Base-by-base conservation (phyloP, 37 sponge, comb jelly and placozoan species). In the Tethya wilhelma region DNA sequence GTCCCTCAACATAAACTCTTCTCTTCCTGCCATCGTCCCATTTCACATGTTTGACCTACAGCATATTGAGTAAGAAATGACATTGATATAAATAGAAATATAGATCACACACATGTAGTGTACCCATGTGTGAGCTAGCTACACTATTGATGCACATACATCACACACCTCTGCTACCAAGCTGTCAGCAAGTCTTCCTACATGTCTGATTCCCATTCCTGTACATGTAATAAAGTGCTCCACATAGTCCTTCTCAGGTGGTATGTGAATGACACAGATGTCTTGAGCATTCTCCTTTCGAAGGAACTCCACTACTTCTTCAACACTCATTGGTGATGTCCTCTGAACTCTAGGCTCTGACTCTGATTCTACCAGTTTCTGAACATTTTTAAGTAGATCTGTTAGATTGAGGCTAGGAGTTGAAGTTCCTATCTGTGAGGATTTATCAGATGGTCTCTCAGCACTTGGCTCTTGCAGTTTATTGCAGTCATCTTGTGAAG, bases 291-390 rank as follows among this genome's bases (percentile, higher is more conserved):
- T 89, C 53, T 86, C 64, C 31, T 76, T 78, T 56, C 77, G 57
- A 1, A 93, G 77, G 25, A 89, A 80, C 33, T 85, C 79, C 2
- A 92, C 93, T 20, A 88, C 56, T 40, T 92, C 93, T n/a, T 75
- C 77, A 70, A 92, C 86, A 19, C 45, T 71, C 79, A 87, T 69
- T n/a, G n/a, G n/a, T n/a, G n/a, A n/a, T n/a, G n/a, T n/a, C n/a
- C n/a, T n/a, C n/a, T n/a, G n/a, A n/a, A n/a, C n/a, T n/a, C n/a
- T n/a, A n/a, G n/a, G n/a, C n/a, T n/a, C n/a, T n/a, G n/a, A n/a
- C n/a, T n/a, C n/a, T n/a, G n/a, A n/a, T n/a, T n/a, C n/a, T n/a
- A n/a, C n/a, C n/a, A n/a, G n/a, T n/a, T n/a, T n/a, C n/a, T n/a
- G n/a, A n/a, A n/a, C n/a, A n/a, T n/a, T n/a, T n/a, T n/a, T n/a